phyloP scores from a whole-genome alignment of 1,140 invertebrate species.

The Nymphalis io region DNA sequence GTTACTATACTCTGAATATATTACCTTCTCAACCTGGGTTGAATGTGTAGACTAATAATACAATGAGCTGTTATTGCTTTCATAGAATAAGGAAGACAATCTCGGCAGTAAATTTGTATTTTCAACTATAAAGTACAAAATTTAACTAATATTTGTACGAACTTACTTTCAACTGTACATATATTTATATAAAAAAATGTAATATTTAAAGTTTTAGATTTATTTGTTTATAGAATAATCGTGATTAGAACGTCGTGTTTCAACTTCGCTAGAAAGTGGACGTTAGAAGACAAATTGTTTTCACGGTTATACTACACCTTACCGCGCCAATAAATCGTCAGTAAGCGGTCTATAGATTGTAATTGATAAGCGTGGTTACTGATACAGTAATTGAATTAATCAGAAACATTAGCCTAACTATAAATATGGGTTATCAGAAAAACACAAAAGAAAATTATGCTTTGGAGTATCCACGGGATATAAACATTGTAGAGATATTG shows the following conservation, averaged over 20 bases:
- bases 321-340: conserved; percentile 4
- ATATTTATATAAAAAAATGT: not conserved
- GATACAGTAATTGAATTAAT: conserved; percentile 16
- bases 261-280: conserved; percentile 24
- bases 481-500: conserved; percentile 58
- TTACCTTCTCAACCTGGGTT: not conserved
- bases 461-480: conserved; percentile 50
- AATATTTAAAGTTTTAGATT: not conserved
- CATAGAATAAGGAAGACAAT: not conserved
- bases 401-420: conserved; percentile 20
- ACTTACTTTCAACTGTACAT: not conserved
- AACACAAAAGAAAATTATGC: conserved; percentile 42
- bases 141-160: too few species aligned
- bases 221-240: conserved; percentile 14
- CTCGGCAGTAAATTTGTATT: not conserved
- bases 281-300: conserved; percentile 16
- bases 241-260: conserved; percentile 24
- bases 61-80: not conserved
- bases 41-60: not conserved
- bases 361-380: conserved; percentile 13
- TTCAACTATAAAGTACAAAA: not conserved
- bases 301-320: not conserved
- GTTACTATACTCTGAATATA: conserved; percentile 10
- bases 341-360: conserved; percentile 21
- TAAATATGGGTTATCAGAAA: conserved; percentile 40